Conservation (phyloP, 1,140 invertebrate genomes). For the Eufriesea mexicana region DNA sequence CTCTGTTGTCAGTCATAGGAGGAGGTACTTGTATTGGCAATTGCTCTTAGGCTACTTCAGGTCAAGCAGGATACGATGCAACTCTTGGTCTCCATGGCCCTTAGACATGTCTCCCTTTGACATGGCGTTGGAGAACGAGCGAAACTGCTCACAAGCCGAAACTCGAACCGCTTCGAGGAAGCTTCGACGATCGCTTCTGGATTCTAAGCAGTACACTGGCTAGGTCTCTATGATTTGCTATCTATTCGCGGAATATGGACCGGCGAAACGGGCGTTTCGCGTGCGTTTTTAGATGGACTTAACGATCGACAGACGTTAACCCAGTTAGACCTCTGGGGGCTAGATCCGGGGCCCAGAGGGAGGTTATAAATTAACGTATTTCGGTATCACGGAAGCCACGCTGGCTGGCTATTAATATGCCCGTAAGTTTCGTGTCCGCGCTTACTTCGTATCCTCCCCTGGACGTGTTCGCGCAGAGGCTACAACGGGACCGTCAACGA, state of each 20-base stretch:
- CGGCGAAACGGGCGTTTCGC: background rate
- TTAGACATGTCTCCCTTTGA: too few species aligned
- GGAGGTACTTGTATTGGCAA: too few species aligned
- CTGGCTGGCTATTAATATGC: slow-evolving; percentile 75
- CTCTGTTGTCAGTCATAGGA: too few species aligned
- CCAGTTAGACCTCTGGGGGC: slow-evolving; percentile 61
- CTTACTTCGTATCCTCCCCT: slow-evolving; percentile 13
- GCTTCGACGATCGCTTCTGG: too few species aligned
- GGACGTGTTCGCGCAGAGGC: too few species aligned
- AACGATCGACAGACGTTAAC: slow-evolving; percentile 72
- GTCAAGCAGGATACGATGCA: too few species aligned
- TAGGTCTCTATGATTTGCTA: background rate
- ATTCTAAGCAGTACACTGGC: too few species aligned
- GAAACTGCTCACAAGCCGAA: too few species aligned
- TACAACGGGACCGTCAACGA: background rate
- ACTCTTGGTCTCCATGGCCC: too few species aligned
- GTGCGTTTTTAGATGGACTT: slow-evolving; percentile 29
- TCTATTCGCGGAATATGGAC: background rate
- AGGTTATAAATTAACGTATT: slow-evolving; percentile 77
- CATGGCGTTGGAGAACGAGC: too few species aligned
- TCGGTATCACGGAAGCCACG: slow-evolving; percentile 78
- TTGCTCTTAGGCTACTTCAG: too few species aligned
- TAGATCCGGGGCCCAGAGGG: slow-evolving; percentile 44
- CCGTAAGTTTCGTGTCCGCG: slow-evolving; percentile 42
- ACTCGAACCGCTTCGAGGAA: too few species aligned